Evolutionary conservation across 2,113 vertebrate genomes (phyloP).

Genomic region (Mustela lutreola): DNA sequence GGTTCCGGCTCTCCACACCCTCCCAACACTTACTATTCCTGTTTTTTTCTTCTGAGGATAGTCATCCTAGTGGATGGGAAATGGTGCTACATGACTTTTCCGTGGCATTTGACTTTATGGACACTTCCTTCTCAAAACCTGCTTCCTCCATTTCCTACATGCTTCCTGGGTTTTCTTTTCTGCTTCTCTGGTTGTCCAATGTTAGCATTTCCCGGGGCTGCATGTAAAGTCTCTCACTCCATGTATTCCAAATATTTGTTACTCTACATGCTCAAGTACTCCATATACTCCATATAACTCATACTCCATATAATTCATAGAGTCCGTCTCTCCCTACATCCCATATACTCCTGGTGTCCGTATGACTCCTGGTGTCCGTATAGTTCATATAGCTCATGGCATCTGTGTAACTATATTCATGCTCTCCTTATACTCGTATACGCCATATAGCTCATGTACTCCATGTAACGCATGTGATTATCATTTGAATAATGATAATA

Average conservation of each 20-base stretch:
- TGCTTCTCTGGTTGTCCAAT: background rate
- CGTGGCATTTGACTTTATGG: background rate
- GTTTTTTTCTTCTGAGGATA: background rate
- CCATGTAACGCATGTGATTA: background rate
- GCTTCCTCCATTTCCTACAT: background rate
- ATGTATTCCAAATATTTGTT: background rate
- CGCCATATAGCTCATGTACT: background rate
- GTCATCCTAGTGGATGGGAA: background rate
- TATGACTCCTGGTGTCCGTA: background rate
- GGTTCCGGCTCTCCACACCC: background rate
- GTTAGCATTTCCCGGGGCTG: background rate
- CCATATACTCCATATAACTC: background rate
- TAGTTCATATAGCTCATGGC: background rate
- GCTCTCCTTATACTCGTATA: background rate
- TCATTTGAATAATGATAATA: background rate
- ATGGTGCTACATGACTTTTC: background rate
- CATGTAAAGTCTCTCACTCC: no score
- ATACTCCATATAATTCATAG: no score
- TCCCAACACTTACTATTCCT: background rate
- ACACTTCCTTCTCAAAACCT: background rate
- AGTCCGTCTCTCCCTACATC: background rate
- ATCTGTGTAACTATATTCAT: no score
- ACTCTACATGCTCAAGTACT: background rate
- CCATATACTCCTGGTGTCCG: background rate
- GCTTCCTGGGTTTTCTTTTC: background rate